A percentile compares a stretch with the other conserved stretches of the same genome.
Evolutionary conservation across 2,797 vertebrate species (phyloP).

Genomic region (Schizopygopsis pylzovi): DNA sequence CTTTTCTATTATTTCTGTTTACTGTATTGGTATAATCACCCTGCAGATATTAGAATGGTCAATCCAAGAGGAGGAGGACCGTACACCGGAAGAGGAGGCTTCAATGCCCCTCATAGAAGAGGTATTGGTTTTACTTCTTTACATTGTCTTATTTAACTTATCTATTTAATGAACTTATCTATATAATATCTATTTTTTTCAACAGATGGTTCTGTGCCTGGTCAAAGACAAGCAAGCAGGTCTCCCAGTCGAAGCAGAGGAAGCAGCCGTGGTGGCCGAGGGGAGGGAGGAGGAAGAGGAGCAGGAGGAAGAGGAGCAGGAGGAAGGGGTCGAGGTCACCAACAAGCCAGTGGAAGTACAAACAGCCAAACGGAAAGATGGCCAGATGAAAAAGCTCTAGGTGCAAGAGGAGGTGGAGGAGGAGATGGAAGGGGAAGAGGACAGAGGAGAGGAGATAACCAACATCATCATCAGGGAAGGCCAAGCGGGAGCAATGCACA

Average conservation of each 20-base stretch:
- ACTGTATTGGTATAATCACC: neutral
- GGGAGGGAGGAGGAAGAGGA: neutral
- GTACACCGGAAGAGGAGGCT: slow-evolving; percentile 49
- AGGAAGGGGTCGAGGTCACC: neutral
- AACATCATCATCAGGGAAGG: neutral
- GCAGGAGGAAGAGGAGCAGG: neutral
- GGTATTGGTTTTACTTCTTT: slow-evolving; percentile 40
- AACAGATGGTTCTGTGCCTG: slow-evolving; percentile 48
- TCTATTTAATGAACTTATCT: neutral
- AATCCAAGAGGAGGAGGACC: slow-evolving; percentile 34
- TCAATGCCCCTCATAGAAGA: slow-evolving; percentile 50
- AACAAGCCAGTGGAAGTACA: neutral
- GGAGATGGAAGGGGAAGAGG: slow-evolving; percentile 39
- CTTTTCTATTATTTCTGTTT: neutral
- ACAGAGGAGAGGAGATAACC: slow-evolving; percentile 47
- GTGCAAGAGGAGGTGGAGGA: neutral
- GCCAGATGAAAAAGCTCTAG: neutral
- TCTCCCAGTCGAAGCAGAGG: slow-evolving; percentile 26
- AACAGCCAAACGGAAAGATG: neutral
- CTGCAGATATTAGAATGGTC: slow-evolving; percentile 8
- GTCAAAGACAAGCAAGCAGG: slow-evolving; percentile 46
- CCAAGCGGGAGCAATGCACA: neutral
- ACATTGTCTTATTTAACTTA: neutral
- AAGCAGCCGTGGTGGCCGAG: slow-evolving; percentile 15
- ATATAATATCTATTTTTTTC: neutral